Percentiles rank a stretch among this genome's conserved stretches.
phyloP scores from a whole-genome alignment of 2,888 invertebrate genomes.

The Drosophila anomalata region DNA sequence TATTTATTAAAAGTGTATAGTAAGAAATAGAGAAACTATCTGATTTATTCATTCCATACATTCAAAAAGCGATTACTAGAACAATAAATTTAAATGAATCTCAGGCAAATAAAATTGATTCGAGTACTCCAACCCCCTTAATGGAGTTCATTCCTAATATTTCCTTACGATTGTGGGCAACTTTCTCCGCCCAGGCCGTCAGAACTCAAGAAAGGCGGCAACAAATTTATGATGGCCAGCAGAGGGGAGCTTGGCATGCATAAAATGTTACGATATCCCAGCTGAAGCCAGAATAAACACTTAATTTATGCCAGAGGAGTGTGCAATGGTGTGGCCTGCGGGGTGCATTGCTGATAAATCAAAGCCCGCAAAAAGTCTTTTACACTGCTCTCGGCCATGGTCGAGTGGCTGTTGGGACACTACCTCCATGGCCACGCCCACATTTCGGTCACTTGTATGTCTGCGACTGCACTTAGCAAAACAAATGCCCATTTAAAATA shows the following conservation, averaged over 20 bases:
- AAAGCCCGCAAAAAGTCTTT: conserved; percentile 61
- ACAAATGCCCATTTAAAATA: not conserved
- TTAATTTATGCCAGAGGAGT: conserved; percentile 36
- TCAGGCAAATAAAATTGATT: not conserved
- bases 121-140: not conserved
- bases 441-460: conserved; percentile 26
- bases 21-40: not conserved
- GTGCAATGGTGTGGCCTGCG: conserved; percentile 38
- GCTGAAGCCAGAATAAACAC: conserved; percentile 41
- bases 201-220: not conserved
- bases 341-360: conserved; percentile 68
- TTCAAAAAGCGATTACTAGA: not conserved
- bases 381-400: conserved; percentile 41
- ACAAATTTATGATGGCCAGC: conserved; percentile 21
- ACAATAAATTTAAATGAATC: not conserved
- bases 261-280: conserved; percentile 37
- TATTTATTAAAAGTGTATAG: too few species aligned
- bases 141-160: not conserved
- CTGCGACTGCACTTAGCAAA: conserved; percentile 19
- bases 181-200: not conserved
- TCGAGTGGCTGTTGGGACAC: conserved; percentile 26
- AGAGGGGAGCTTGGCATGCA: conserved; percentile 13
- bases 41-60: not conserved
- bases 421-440: conserved; percentile 15
- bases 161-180: not conserved